Conservation (phyloP, 2,888 invertebrate species). For the Stenotaenia linearis region DNA sequence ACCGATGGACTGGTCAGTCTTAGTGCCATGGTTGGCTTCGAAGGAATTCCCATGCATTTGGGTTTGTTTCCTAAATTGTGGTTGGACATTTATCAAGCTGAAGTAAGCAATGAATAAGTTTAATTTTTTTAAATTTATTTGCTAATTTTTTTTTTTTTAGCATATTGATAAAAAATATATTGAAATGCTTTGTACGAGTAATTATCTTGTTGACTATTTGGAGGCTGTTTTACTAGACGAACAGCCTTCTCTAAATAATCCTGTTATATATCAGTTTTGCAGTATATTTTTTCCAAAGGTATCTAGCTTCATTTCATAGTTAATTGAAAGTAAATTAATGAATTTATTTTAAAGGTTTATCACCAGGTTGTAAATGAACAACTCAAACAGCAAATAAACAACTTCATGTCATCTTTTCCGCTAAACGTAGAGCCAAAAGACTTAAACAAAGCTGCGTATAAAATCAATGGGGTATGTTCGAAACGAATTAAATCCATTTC, state of each 20-base stretch:
- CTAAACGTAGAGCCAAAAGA: constrained; percentile 36
- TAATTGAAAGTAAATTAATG: background rate
- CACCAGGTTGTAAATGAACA: constrained; percentile 38
- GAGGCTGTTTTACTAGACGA: constrained; percentile 85
- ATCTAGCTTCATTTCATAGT: too few relatives aligned
- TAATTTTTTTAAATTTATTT: constrained; percentile 32
- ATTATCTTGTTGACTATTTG: constrained; percentile 79
- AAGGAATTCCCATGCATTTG: constrained; percentile 79
- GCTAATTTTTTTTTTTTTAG: constrained; percentile 47
- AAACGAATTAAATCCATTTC: background rate
- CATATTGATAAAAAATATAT: constrained; percentile 73
- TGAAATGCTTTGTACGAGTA: constrained; percentile 72
- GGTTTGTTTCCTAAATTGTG: constrained; percentile 86
- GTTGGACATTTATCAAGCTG: constrained; percentile 76
- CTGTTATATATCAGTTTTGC: constrained; percentile 78
- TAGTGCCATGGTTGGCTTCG: constrained; percentile 83
- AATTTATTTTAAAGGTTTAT: constrained; percentile 13
- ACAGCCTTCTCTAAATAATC: constrained; percentile 74
- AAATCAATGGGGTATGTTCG: constrained; percentile 37
- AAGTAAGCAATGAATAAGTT: constrained; percentile 50
- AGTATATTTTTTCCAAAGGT: constrained; percentile 85
- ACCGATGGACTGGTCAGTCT: constrained; percentile 77
- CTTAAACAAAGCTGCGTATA: constrained; percentile 36
- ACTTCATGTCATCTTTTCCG: constrained; percentile 36
- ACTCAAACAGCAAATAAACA: constrained; percentile 36